phyloP scores from a whole-genome alignment of 2,888 invertebrate genomes.

The Brenthis daphne region DNA sequence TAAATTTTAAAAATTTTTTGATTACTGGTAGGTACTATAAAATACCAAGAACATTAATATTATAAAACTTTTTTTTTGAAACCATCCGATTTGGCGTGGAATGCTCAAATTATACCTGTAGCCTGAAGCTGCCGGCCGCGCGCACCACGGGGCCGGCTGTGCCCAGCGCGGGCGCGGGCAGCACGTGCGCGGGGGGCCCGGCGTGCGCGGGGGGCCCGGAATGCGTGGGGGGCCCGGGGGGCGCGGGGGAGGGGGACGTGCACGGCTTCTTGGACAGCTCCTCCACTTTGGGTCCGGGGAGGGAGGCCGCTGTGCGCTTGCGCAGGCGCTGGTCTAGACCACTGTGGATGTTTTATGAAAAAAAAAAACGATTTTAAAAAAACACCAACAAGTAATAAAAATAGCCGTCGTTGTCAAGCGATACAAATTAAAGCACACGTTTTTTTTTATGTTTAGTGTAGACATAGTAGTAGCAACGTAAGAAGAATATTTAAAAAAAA shows the following conservation, averaged over 20 bases:
- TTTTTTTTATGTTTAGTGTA: too few relatives aligned
- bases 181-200: conserved; percentile 36
- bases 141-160: conserved; percentile 71
- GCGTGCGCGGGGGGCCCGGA: conserved; percentile 46
- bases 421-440: too few relatives aligned
- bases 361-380: too few relatives aligned
- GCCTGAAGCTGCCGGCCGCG: conserved; percentile 68
- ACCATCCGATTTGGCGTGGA: too few relatives aligned
- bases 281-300: conserved; percentile 66
- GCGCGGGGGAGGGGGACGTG: conserved; percentile 24
- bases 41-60: too few relatives aligned
- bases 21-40: too few relatives aligned
- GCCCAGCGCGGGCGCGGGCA: conserved; percentile 60
- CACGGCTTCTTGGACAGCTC: conserved; percentile 51
- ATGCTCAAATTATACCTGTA: conserved; percentile 60
- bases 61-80: too few relatives aligned
- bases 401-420: too few relatives aligned
- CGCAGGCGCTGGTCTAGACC: conserved; percentile 68
- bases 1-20: too few relatives aligned
- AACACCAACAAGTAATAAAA: too few relatives aligned
- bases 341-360: conserved; percentile 45
- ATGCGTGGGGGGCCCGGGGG: conserved; percentile 10
- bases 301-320: conserved; percentile 55
- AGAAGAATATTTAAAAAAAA: too few relatives aligned
- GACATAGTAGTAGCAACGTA: too few relatives aligned